Conservation (phyloP, 2,113 vertebrate species). For the Natator depressus region DNA sequence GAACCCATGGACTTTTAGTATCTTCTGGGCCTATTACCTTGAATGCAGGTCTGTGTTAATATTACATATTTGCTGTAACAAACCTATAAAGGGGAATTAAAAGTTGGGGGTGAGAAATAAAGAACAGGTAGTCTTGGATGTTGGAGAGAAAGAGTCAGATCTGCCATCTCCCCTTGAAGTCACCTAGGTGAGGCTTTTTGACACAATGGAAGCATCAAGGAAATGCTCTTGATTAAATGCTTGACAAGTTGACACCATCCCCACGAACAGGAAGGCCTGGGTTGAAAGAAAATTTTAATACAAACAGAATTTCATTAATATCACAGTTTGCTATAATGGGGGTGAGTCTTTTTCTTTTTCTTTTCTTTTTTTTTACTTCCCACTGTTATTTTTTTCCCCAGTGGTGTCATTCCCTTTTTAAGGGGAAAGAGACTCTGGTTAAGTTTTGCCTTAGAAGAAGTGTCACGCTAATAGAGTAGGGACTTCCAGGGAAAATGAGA, state of each 20-base stretch:
- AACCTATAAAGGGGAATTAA: background rate
- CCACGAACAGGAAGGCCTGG: slow-evolving; percentile 42
- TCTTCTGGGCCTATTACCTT: background rate
- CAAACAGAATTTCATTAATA: slow-evolving; percentile 80
- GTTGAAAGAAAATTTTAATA: slow-evolving; percentile 75
- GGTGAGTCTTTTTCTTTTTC: background rate
- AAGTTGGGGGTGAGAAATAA: slow-evolving; percentile 40
- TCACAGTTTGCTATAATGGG: slow-evolving; percentile 63
- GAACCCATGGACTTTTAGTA: background rate
- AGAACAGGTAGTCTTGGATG: slow-evolving; percentile 59
- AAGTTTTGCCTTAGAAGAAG: slow-evolving; percentile 56
- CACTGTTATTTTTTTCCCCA: slow-evolving; percentile 46
- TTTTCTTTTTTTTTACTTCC: background rate
- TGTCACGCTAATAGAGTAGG: slow-evolving; percentile 51
- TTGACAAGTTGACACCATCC: slow-evolving; percentile 75
- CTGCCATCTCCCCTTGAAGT: slow-evolving; percentile 68
- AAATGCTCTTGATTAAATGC: slow-evolving; percentile 62
- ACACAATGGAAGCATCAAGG: slow-evolving; percentile 72
- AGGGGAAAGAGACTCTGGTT: slow-evolving; percentile 17
- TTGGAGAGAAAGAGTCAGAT: slow-evolving; percentile 43
- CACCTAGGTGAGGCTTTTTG: slow-evolving; percentile 64
- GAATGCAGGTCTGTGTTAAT: background rate
- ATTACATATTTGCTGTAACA: background rate
- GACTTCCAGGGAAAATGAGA: slow-evolving; percentile 62
- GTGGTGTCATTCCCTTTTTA: slow-evolving; percentile 61